Evolutionary conservation across 2,888 invertebrate genomes (phyloP), one percentile per base, ranked within the genome.

Genomic region (Amblyteles armatorius): DNA sequence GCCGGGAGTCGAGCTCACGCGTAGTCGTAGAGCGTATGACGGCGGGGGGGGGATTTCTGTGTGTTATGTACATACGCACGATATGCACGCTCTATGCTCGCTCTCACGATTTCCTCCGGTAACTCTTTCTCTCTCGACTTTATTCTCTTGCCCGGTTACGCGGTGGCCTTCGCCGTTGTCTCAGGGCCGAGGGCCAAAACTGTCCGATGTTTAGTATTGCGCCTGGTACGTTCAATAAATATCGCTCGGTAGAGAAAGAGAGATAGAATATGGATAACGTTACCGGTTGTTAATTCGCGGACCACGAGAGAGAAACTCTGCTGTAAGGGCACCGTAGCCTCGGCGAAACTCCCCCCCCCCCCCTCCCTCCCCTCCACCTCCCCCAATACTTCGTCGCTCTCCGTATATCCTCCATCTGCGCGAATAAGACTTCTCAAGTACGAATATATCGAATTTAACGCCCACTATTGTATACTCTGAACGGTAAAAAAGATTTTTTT

Each of bases 181-280:
- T 90, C 91, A 90, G 90, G 91, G 91, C 90, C 90, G 92, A 92
- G 91, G 93, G 92, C 93, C 92, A 91, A 92, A 92, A 92, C 87
- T 82, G 90, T 89, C 88, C 82, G 74, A 82, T 84, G 89, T 88
- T 90, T 88, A 84, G 89, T 86, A 88, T 89, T 88, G 88, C 88
- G 88, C 80, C 86, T 87, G 88, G 88, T 88, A 87, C 87, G 88
- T 86, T 88, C 89, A 85, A 90, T 89, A 89, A 91, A 90, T 89
- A 90, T 88, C 87, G 87, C 57, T 80, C 80, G 16, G 26, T 65
- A 65, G 78, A 74, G 55, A 78, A 40, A 36, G 77, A 82, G 36
- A 55, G 74, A 48, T 26, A 29, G 40, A 57, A 50, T 16, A 44
- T 5, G 50, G 60, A 48, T 36, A 44, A 13, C 44, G 50, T 65